A percentile compares a stretch with the other conserved stretches of the same genome.
Evolutionary conservation across 2,797 vertebrate species (phyloP).

Genomic region (Labroides dimidiatus): DNA sequence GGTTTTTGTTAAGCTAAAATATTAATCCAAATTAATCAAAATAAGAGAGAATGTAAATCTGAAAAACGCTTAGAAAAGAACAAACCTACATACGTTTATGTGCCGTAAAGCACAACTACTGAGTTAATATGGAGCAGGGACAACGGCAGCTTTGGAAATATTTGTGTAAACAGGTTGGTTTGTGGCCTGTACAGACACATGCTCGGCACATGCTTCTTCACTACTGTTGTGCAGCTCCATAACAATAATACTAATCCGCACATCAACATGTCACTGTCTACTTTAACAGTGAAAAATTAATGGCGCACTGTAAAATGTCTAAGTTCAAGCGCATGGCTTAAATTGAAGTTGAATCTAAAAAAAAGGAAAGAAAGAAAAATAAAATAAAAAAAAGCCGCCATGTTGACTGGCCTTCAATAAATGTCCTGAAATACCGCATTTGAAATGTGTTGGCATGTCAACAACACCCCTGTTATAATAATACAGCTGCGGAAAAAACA

Average conservation of each 20-base stretch:
- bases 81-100: background rate
- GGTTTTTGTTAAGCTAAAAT: background rate
- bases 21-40: background rate
- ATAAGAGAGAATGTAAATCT: background rate
- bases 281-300: slow-evolving; percentile 25
- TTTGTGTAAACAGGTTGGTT: slow-evolving; percentile 51
- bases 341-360: slow-evolving; percentile 7
- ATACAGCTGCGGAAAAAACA: background rate
- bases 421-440: slow-evolving; percentile 7
- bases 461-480: no score
- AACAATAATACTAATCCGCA: slow-evolving; percentile 37
- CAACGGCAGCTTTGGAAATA: slow-evolving; percentile 46
- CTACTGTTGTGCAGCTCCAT: slow-evolving; percentile 35
- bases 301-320: background rate
- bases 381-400: no score
- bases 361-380: slow-evolving; percentile 10
- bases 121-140: slow-evolving; percentile 17
- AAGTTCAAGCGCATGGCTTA: background rate
- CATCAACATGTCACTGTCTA: slow-evolving; percentile 41
- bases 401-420: slow-evolving; percentile 7
- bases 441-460: slow-evolving; percentile 20
- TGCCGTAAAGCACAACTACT: slow-evolving; percentile 3
- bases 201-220: slow-evolving; percentile 54
- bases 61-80: background rate
- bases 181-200: slow-evolving; percentile 50